These are phyloP conservation scores for Sitobion miscanthi DNA, from an alignment of 1,140 invertebrate species.

Conservation along the genomic window DNA sequence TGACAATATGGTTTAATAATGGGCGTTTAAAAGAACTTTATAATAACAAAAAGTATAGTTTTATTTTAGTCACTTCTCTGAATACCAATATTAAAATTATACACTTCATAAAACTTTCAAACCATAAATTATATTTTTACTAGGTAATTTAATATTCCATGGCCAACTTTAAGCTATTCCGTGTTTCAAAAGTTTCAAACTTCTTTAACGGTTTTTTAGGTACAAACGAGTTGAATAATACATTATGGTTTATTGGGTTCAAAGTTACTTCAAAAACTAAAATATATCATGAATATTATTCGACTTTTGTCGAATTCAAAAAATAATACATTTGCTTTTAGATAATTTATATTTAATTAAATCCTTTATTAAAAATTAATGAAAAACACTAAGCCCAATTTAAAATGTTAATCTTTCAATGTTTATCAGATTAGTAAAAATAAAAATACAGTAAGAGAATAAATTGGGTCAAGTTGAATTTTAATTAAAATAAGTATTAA, in stretches of 20 bases:
- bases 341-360: neutral
- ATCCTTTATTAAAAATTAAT: neutral
- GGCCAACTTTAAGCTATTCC: neutral
- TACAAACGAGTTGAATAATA: neutral
- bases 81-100: neutral
- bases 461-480: neutral
- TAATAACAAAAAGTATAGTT: neutral
- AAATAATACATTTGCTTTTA: neutral
- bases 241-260: neutral
- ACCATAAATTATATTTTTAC: neutral
- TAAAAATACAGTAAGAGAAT: neutral
- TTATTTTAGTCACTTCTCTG: neutral
- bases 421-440: neutral
- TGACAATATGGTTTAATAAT: constrained; percentile 7
- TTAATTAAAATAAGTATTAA: neutral
- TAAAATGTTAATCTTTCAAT: neutral
- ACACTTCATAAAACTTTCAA: constrained; percentile 11
- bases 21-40: neutral
- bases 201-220: neutral
- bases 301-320: neutral
- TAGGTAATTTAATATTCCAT: constrained; percentile 20
- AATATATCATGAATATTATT: neutral
- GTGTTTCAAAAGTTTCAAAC: constrained; percentile 9
- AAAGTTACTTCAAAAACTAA: neutral
- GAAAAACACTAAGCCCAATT: neutral